These are phyloP conservation scores for Takifugu ocellatus DNA, from an alignment of 2,797 vertebrate genomes.

Conservation along the genomic window DNA sequence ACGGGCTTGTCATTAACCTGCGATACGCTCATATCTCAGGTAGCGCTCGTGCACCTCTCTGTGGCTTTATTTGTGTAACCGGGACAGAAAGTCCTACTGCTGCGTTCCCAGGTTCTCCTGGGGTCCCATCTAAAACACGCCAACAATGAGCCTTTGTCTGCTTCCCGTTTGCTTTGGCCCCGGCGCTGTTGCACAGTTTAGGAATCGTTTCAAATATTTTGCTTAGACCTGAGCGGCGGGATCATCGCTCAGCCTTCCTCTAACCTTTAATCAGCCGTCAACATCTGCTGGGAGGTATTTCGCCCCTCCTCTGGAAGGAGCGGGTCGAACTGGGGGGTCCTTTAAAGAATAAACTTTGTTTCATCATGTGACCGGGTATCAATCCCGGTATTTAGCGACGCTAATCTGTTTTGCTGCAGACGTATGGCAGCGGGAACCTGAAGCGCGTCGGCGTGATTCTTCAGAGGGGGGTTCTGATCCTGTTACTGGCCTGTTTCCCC, in stretches of 20 bases:
- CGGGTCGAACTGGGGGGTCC: no score
- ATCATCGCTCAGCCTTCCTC: no score
- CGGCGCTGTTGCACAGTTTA: no score
- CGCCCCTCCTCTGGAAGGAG: no score
- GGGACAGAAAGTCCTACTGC: constrained; percentile 11
- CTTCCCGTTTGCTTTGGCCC: constrained; percentile 35
- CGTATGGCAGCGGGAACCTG: constrained; percentile 85
- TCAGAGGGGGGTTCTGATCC: constrained; percentile 83
- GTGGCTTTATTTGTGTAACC: constrained; percentile 27
- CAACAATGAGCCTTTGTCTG: constrained; percentile 33
- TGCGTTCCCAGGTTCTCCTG: constrained; percentile 35
- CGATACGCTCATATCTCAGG: constrained; percentile 91
- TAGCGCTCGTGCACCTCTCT: constrained; percentile 28
- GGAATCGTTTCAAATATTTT: no score
- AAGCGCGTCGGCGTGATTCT: constrained; percentile 88
- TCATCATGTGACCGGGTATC: not conserved
- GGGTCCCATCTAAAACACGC: constrained; percentile 21
- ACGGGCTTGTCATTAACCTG: constrained; percentile 83
- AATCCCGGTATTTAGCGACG: no score
- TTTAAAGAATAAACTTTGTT: no score
- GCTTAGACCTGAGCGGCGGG: no score
- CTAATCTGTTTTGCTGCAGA: constrained; percentile 63
- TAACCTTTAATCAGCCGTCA: no score
- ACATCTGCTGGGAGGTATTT: no score
- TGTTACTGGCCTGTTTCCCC: constrained; percentile 87